phyloP scores from a whole-genome alignment of 2,797 vertebrate species.

The Tolypeutes matacus region DNA sequence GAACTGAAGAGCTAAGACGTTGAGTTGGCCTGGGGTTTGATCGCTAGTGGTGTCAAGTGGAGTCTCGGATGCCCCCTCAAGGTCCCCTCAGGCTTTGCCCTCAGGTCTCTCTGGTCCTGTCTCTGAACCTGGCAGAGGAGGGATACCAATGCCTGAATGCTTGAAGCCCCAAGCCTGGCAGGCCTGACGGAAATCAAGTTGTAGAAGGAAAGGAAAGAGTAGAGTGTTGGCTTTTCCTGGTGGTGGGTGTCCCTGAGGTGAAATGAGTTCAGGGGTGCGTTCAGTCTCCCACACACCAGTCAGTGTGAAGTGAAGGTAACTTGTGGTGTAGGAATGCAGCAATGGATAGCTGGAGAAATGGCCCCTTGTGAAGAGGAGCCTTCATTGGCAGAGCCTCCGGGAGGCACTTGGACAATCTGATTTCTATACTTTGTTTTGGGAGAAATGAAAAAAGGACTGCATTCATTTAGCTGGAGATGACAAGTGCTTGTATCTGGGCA shows the following conservation, averaged over 20 bases:
- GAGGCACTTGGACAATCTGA: neutral
- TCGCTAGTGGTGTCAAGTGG: neutral
- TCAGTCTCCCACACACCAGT: neutral
- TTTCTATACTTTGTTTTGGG: slow-evolving; percentile 8
- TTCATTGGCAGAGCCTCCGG: neutral
- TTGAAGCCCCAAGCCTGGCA: neutral
- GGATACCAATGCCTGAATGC: neutral
- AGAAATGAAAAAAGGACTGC: neutral
- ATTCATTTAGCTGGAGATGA: neutral
- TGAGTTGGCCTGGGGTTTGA: neutral
- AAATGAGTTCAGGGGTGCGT: neutral
- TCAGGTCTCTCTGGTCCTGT: neutral
- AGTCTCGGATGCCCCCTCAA: neutral
- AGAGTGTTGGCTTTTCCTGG: neutral
- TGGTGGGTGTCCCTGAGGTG: neutral
- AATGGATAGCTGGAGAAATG: neutral
- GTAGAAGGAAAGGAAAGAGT: neutral
- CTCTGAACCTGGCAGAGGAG: neutral
- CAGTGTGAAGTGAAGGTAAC: neutral
- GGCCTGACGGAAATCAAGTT: neutral
- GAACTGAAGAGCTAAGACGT: neutral
- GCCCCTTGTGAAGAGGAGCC: neutral
- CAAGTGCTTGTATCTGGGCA: neutral
- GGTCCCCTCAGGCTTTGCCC: neutral
- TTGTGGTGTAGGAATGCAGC: neutral